Evolutionary conservation across 2,888 invertebrate species (phyloP), one percentile per base, ranked within the genome.

Genomic region (Sussaba pulchella): DNA sequence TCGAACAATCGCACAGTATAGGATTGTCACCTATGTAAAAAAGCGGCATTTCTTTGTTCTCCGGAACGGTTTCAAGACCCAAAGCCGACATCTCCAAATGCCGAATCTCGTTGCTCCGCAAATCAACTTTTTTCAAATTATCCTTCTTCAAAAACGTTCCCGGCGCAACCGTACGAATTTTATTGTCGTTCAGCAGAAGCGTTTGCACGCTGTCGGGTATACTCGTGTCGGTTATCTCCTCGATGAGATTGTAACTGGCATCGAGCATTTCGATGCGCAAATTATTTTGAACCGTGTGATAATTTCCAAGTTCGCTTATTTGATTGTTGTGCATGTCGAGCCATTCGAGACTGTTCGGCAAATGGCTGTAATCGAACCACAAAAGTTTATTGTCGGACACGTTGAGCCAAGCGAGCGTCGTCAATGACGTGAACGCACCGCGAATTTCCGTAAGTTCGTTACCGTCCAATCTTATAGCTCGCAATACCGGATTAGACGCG

Each of bases 11-110:
- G 92, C 97, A 98, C 86, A 95, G 94, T 91, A 97, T 95, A 79
- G 97, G 97, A 93, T 97, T 97, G 88, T 95, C 95, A 63, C 96
- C 96, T 84, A 97, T 95, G 91, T 95, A 96, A 92, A 97, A 96
- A 90, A 96, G 95, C 14, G 97, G 96, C 85, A 96, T 92, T 89
- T 96, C 95, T 92, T 94, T 94, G 87, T 95, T 94, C 84, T 94
- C 94, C 1, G 94, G 93, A 72, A 96, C 94, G 72, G 94, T 93
- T 85, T 95, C 94, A 89, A 96, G 92, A 85, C 95, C 94, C 84
- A 97, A 93, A 14, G 96, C 95, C 4, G 95, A 94, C 64, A 96
- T 93, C 86, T 96, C 96, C 85, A 97, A 92, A 85, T 95, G 95
- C 89, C 94, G 94, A 84, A 97, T 94, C 89, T 95, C 94, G 92